These are phyloP conservation scores for Pachypeltis micranthus DNA, from an alignment of 1,140 invertebrate species.

Conservation along the genomic window DNA sequence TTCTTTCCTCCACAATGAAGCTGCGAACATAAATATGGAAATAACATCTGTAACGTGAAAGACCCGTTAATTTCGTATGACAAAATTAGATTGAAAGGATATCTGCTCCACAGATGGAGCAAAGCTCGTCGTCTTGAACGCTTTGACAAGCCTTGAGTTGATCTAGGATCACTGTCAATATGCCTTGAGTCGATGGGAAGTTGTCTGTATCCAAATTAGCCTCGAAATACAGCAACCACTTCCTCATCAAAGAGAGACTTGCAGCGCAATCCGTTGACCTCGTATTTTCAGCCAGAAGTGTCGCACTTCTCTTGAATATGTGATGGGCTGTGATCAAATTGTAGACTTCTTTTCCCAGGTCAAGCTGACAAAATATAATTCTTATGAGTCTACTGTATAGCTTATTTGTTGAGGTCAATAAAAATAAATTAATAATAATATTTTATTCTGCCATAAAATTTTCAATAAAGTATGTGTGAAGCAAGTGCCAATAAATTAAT, in stretches of 20 bases:
- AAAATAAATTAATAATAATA: too few species aligned
- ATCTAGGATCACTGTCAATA: background rate
- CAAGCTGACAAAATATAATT: too few species aligned
- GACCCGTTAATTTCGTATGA: too few species aligned
- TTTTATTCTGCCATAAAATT: too few species aligned
- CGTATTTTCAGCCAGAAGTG: background rate
- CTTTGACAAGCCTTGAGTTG: background rate
- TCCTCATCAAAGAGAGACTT: constrained; percentile 16
- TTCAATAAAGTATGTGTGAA: too few species aligned
- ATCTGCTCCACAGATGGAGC: constrained; percentile 18
- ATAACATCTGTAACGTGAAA: background rate
- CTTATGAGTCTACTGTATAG: too few species aligned
- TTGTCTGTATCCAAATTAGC: background rate
- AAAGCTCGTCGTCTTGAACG: constrained; percentile 1
- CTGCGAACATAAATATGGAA: too few species aligned
- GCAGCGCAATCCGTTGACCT: background rate
- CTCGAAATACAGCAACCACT: constrained; percentile 13
- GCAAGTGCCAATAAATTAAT: too few species aligned
- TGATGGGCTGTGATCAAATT: constrained; percentile 16
- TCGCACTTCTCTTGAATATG: constrained; percentile 14
- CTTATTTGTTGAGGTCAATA: too few species aligned
- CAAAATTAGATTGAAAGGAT: constrained; percentile 19
- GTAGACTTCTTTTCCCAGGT: constrained; percentile 9
- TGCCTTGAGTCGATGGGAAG: background rate
- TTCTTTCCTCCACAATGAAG: too few species aligned